Evolutionary conservation across 2,888 invertebrate genomes (phyloP).

Genomic region (Eristalis intricaria): DNA sequence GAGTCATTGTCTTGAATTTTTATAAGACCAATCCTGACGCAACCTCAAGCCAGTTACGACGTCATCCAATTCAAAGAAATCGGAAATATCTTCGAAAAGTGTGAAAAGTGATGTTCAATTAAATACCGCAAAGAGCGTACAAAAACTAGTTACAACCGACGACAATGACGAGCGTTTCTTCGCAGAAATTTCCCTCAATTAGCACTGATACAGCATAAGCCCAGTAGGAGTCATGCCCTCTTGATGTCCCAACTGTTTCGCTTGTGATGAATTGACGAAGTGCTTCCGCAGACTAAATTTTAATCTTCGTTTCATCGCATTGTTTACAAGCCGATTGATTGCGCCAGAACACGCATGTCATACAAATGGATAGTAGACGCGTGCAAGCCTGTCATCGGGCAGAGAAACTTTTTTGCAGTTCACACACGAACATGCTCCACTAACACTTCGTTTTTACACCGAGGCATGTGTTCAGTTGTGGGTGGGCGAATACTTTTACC

Average conservation of each 20-base stretch:
- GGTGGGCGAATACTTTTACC: neutral
- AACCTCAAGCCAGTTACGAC: too few species aligned
- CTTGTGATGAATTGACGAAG: neutral
- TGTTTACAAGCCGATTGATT: neutral
- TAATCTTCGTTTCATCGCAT: neutral
- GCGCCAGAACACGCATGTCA: neutral
- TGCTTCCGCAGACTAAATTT: neutral
- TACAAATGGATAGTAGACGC: neutral
- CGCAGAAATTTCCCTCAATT: too few species aligned
- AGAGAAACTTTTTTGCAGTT: neutral
- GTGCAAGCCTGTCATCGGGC: neutral
- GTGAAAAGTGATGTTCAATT: too few species aligned
- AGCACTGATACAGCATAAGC: neutral
- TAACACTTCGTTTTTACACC: neutral
- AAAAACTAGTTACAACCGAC: too few species aligned
- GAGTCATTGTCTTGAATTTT: too few species aligned
- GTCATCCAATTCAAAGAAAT: too few species aligned
- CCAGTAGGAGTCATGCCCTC: neutral
- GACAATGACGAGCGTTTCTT: too few species aligned
- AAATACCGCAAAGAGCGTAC: too few species aligned
- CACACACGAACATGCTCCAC: neutral
- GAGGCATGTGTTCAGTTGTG: neutral
- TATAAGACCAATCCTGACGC: too few species aligned
- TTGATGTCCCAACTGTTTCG: neutral
- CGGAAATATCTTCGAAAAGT: too few species aligned